Evolutionary conservation across 92 coral and sea anemone species (phyloP), one percentile per base, ranked within the genome.

Genomic region (Desmophyllum pertusum): DNA sequence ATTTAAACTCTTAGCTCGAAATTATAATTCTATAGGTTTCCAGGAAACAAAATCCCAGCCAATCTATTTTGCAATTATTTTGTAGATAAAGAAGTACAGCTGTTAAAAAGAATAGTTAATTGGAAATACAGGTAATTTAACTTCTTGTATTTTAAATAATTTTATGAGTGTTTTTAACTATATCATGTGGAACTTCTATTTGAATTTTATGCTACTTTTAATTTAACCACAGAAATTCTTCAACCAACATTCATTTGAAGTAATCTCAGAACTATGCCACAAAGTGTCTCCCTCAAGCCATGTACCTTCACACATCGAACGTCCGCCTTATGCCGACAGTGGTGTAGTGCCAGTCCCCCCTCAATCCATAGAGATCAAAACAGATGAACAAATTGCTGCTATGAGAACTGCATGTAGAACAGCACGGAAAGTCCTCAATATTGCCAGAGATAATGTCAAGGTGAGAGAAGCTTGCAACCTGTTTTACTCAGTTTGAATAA

Each of bases 371-470:
- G 99, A 96, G 79, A 87, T 90, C 23, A 96, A 96, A 88, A 96
- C 92, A 52, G 85, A 81, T 31, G 81, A 72, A 52, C 93, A 96
- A 68, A 92, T 96, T 78, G 88, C 91, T 46, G 87, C 94, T 18
- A 84, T 96, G 89, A 83, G 87, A 53, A 85, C 83, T 21, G 95
- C 98, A 50, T 96, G 99, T 88, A 85, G 87, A 61, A 84, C 92
- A 70, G 98, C 99, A 73, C 84, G 98, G 45, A 86, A 83, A 76
- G 97, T 96, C 13, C 90, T 94, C 5, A 81, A 81, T 46, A 73
- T 85, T 46, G 97, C 98, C 17, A 90, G 93, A 66, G 91, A 92
- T 46, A 75, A 88, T 72, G 72, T 94, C 43, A 90, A 92, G 90
- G 99, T 86, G 93, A 67, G 84, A 68, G 42, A 3, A 4, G 17